Evolutionary conservation across 2,113 vertebrate species (phyloP), one percentile per base, ranked within the genome.

Genomic region (Anoplopoma fimbria): DNA sequence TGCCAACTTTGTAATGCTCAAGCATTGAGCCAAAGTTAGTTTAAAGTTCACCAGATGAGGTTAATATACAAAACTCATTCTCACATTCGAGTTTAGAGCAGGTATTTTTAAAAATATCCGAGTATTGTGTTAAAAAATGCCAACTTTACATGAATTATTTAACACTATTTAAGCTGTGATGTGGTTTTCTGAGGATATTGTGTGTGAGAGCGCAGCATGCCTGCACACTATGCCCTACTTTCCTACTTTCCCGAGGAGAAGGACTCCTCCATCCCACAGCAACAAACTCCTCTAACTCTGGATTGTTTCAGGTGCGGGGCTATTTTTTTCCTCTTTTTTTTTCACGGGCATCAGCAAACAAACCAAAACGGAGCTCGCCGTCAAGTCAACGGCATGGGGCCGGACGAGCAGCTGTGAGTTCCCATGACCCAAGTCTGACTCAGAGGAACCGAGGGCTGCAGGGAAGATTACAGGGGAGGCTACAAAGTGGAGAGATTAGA

Each of bases 251-350:
- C n/a, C 63, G 53, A 62, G 78, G 69, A 73, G 82, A 71, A 31
- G 4, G 10, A 62, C 62, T 81, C 77, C 27, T 15, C 19, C 25
- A 5, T 79, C 63, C 58, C 84, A 63, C 71, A 65, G 58, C 73
- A 81, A 86, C 84, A 70, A 77, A 76, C 83, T 64, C 29, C 82
- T 67, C 27, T 31, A 77, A 70, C 79, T 83, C 68, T 57, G 69
- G 67, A 86, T 92, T 92, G 87, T 91, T 93, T 91, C 88, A 93
- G 91, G 86, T 91, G 92, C 90, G 31, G 23, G 0, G 12, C 60
- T 77, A 68, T 87, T 78, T 45, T 67, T 27, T 69, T 36, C n/a
- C 13, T 9, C 19, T 77, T 77, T 77, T 74, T 77, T 85, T 64
- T 67, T 61, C 73, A 57, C 40, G 38, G 76, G 45, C 79, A 69